phyloP scores from a whole-genome alignment of 2,888 invertebrate genomes.

The Frankliniella fusca region DNA sequence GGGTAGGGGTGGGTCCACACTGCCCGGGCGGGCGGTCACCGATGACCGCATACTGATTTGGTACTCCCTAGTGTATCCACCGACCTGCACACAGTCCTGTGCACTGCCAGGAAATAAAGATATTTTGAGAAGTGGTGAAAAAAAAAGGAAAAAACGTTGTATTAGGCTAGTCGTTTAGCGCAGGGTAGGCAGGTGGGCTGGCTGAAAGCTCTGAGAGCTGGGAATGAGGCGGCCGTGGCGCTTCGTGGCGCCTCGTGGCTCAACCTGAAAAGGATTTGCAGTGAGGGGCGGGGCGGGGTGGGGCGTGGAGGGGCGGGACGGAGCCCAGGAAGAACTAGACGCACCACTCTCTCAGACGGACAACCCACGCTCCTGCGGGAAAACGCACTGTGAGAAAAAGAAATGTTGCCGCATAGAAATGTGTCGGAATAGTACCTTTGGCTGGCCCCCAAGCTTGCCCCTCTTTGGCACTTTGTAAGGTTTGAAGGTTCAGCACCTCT shows the following conservation, averaged over 20 bases:
- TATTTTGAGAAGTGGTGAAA: too few species aligned
- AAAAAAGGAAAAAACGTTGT: too few species aligned
- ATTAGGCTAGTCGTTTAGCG: too few species aligned
- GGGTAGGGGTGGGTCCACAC: neutral
- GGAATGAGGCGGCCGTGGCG: neutral
- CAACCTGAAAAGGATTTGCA: conserved; percentile 8
- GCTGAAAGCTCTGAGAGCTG: neutral
- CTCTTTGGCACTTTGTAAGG: too few species aligned
- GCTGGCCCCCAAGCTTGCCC: too few species aligned
- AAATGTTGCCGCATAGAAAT: neutral
- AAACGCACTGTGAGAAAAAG: neutral
- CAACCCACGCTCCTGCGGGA: neutral
- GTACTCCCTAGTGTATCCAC: neutral
- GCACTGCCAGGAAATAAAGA: too few species aligned
- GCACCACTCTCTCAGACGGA: too few species aligned
- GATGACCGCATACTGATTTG: conserved; percentile 20
- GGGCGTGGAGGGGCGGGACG: too few species aligned
- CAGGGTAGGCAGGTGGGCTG: neutral
- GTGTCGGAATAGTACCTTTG: too few species aligned
- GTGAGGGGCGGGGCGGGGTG: neutral
- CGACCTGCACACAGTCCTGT: too few species aligned
- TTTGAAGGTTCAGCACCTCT: too few species aligned
- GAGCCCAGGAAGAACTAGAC: too few species aligned
- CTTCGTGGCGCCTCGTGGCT: neutral
- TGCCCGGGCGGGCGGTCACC: neutral